A percentile compares a stretch with the other conserved stretches of the same genome.
Evolutionary conservation across 2,888 invertebrate species (phyloP).

Genomic region (Notodonta ziczac): DNA sequence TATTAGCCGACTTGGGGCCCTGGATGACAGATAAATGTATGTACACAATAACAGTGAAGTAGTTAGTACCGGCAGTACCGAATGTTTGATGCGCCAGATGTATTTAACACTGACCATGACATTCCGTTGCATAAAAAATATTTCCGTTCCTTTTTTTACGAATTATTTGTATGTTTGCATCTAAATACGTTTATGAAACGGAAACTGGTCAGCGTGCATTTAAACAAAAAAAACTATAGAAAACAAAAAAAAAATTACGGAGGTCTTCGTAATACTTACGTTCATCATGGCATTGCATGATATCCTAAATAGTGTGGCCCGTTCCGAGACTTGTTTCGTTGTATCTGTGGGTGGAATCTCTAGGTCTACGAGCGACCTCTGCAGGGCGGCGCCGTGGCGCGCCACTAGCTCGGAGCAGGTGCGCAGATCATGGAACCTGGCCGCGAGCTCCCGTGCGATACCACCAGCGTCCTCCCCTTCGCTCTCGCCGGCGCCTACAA

Average conservation of each 20-base stretch:
- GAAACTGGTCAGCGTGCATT: too few species aligned
- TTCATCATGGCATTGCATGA: slow-evolving; percentile 99
- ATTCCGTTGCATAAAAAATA: too few species aligned
- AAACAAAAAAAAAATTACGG: background rate
- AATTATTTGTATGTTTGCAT: too few species aligned
- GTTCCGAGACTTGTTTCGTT: slow-evolving; percentile 95
- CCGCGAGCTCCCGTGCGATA: slow-evolving; percentile 89
- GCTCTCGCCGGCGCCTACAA: slow-evolving; percentile 80
- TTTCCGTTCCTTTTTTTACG: too few species aligned
- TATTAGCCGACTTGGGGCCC: too few species aligned
- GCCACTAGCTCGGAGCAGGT: slow-evolving; percentile 96
- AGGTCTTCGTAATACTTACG: slow-evolving; percentile 70
- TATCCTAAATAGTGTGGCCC: slow-evolving; percentile 97
- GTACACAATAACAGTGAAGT: too few species aligned
- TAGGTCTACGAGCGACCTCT: slow-evolving; percentile 91
- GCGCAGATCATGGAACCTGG: slow-evolving; percentile 93
- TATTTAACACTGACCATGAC: too few species aligned
- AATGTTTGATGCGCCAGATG: too few species aligned
- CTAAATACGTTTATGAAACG: too few species aligned
- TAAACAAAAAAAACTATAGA: too few species aligned
- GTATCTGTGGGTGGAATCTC: slow-evolving; percentile 90
- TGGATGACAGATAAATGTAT: too few species aligned
- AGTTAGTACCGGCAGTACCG: too few species aligned
- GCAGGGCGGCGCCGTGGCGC: slow-evolving; percentile 94
- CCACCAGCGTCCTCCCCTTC: slow-evolving; percentile 85